phyloP scores from a whole-genome alignment of 2,888 invertebrate species.

The Philonicus albiceps region DNA sequence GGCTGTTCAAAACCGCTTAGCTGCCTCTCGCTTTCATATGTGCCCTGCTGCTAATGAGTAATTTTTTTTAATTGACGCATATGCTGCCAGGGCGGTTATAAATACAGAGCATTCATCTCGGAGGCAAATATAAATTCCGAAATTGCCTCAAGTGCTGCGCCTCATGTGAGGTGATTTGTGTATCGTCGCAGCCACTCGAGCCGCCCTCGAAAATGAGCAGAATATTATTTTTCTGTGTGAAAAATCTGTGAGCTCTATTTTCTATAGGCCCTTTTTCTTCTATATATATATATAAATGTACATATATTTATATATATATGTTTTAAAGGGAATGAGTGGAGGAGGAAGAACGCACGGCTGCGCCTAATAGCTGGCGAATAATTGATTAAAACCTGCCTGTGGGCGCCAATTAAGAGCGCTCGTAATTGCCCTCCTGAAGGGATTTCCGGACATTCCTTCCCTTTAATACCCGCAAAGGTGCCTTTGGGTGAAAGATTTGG shows the following conservation, averaged over 20 bases:
- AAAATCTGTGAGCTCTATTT: background rate
- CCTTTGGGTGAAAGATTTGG: background rate
- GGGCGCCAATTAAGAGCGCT: background rate
- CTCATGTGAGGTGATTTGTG: conserved; percentile 26
- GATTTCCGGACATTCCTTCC: background rate
- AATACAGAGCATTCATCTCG: conserved; percentile 32
- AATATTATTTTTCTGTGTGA: background rate
- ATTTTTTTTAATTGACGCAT: conserved; percentile 48
- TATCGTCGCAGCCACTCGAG: background rate
- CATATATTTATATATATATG: too few species aligned
- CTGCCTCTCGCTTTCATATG: conserved; percentile 2
- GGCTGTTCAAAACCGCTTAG: background rate
- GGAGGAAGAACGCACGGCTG: background rate
- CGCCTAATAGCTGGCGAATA: background rate
- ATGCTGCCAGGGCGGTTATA: conserved; percentile 40
- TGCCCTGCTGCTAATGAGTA: conserved; percentile 43
- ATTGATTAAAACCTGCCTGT: background rate
- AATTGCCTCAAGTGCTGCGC: conserved; percentile 20
- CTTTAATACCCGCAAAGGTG: background rate
- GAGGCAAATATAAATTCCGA: background rate
- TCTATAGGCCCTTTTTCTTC: background rate
- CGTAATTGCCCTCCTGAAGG: background rate
- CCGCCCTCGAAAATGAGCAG: background rate
- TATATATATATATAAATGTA: too few species aligned
- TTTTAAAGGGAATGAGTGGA: background rate